Conservation (phyloP, 2,888 invertebrate genomes). For the Cephonodes hylas region DNA sequence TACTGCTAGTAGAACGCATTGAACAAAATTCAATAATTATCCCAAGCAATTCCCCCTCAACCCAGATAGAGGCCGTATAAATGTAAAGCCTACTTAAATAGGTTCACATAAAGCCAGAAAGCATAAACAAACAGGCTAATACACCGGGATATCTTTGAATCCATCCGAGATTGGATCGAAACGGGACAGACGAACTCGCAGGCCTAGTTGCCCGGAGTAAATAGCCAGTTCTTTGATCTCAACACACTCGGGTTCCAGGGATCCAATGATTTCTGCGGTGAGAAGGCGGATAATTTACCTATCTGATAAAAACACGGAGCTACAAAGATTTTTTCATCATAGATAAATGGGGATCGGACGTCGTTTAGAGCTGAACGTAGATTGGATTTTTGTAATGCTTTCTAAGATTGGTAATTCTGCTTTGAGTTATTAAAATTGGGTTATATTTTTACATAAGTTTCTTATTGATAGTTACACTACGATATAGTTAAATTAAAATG, state of each 20-base stretch:
- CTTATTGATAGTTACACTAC: too few relatives aligned
- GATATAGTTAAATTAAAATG: too few relatives aligned
- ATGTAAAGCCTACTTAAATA: neutral
- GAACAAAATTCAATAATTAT: neutral
- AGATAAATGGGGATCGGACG: neutral
- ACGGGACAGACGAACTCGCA: slow-evolving; percentile 1
- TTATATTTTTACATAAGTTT: neutral
- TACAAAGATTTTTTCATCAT: neutral
- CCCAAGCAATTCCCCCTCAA: neutral
- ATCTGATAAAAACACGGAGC: neutral
- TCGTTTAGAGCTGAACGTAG: neutral
- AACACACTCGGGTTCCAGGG: neutral
- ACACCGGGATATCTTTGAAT: slow-evolving; percentile 4
- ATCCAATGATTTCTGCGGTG: slow-evolving; percentile 2
- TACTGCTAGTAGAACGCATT: neutral
- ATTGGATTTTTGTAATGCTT: neutral
- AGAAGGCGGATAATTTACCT: neutral
- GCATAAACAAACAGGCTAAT: neutral
- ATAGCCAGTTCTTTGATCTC: slow-evolving; percentile 15
- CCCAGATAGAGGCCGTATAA: neutral
- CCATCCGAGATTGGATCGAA: slow-evolving; percentile 14
- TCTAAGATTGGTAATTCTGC: neutral
- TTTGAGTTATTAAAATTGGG: neutral
- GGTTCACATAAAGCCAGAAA: neutral
- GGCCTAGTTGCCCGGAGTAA: slow-evolving; percentile 10